phyloP scores from a whole-genome alignment of 2,113 vertebrate genomes.

The Nyctereutes procyonoides region DNA sequence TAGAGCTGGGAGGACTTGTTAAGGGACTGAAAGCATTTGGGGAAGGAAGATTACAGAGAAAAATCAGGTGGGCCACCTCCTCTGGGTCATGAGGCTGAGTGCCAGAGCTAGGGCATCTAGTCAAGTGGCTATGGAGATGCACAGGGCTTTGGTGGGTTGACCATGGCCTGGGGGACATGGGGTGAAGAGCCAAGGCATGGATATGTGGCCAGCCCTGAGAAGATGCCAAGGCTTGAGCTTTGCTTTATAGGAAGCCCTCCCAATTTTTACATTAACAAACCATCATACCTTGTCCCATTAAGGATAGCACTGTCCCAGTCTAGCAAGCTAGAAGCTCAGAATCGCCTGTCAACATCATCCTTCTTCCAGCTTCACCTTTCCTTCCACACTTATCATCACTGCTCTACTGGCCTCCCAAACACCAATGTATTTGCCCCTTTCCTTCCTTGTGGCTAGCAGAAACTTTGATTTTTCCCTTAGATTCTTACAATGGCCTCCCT shows the following conservation, averaged over 20 bases:
- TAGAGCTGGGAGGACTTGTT: not conserved
- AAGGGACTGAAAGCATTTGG: not conserved
- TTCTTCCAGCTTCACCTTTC: not conserved
- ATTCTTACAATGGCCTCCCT: not conserved
- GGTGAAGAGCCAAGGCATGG: not conserved
- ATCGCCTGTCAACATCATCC: not conserved
- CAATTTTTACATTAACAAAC: not conserved
- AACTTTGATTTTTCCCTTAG: not conserved
- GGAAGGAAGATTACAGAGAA: not conserved
- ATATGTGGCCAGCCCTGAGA: not conserved
- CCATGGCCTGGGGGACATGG: fast-evolving
- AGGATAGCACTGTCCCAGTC: not conserved
- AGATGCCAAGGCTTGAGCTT: not conserved
- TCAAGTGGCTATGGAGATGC: not conserved
- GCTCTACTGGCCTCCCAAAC: not conserved
- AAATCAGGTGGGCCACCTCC: not conserved
- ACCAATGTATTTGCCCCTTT: not conserved
- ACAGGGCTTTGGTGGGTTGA: not conserved
- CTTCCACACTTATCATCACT: not conserved
- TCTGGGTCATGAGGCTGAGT: not conserved
- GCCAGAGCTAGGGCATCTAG: not conserved
- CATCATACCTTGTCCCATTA: not conserved
- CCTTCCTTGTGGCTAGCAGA: not conserved
- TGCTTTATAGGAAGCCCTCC: not conserved
- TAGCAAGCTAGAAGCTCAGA: not conserved